Percentiles rank a stretch among this genome's conserved stretches.
phyloP scores from a whole-genome alignment of 2,113 vertebrate genomes.

The Corydoras maculifer region DNA sequence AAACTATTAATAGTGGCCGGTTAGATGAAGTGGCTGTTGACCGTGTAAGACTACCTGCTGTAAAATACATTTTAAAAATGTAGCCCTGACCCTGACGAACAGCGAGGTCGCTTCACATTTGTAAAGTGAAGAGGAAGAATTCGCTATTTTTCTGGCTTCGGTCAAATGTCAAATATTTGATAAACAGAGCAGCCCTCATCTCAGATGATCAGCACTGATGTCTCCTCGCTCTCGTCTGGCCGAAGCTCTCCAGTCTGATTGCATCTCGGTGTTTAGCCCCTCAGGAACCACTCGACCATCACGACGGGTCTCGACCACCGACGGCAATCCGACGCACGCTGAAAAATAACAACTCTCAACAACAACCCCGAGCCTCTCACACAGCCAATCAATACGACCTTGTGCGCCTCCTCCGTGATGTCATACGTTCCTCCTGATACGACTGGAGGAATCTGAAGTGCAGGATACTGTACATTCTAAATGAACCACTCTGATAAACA shows the following conservation, averaged over 20 bases:
- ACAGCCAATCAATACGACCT: background rate
- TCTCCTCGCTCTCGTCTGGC: slow-evolving; percentile 18
- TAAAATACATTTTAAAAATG: too few relatives aligned
- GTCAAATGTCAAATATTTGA: background rate
- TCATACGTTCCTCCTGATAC: too few relatives aligned
- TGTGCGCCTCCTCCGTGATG: background rate
- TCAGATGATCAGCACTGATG: slow-evolving; percentile 14
- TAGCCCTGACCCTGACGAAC: too few relatives aligned
- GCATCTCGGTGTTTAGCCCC: slow-evolving; percentile 13
- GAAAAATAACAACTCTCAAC: background rate
- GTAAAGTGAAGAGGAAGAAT: too few relatives aligned
- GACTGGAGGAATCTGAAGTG: too few relatives aligned
- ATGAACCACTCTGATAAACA: too few relatives aligned
- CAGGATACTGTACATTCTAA: too few relatives aligned
- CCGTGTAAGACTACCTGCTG: too few relatives aligned
- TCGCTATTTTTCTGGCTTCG: too few relatives aligned
- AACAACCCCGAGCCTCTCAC: background rate
- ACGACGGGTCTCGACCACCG: background rate
- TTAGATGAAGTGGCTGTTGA: too few relatives aligned
- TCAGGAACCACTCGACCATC: slow-evolving; percentile 16
- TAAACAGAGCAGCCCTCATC: slow-evolving; percentile 17
- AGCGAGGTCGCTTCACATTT: too few relatives aligned
- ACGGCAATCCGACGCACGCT: background rate
- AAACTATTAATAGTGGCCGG: too few relatives aligned
- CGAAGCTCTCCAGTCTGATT: slow-evolving; percentile 29